Conservation (phyloP, 2,113 vertebrate genomes). For the Spermophilus dauricus region DNA sequence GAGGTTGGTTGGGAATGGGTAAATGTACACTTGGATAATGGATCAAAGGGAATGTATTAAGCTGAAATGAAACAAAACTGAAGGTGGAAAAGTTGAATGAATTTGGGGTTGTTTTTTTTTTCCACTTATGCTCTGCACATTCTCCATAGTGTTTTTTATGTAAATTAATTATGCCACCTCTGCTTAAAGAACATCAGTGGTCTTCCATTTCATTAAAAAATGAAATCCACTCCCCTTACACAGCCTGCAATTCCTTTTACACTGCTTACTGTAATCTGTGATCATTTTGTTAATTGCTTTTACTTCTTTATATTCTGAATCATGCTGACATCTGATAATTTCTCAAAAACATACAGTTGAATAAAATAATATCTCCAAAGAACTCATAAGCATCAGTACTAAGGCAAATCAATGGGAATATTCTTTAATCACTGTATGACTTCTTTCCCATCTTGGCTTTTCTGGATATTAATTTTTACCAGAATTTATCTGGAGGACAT, state of each 20-base stretch:
- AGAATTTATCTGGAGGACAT: not conserved
- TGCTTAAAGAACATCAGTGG: not conserved
- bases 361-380: not conserved
- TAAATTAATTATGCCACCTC: not conserved
- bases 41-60: not conserved
- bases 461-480: not conserved
- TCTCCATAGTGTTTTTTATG: not conserved
- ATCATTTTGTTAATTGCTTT: not conserved
- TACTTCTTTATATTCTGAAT: conserved; percentile 25
- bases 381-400: not conserved
- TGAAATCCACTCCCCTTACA: not conserved
- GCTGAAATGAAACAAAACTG: not conserved
- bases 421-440: not conserved
- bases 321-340: not conserved
- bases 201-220: not conserved
- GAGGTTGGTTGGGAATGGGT: not conserved
- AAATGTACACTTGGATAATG: not conserved
- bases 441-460: not conserved
- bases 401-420: not conserved
- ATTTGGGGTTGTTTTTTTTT: not conserved
- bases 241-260: not conserved
- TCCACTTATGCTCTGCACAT: not conserved
- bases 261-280: not conserved
- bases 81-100: not conserved
- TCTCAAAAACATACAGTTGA: not conserved